A percentile compares a stretch with the other conserved stretches of the same genome.
Conservation (phyloP, 2,797 vertebrate species). For the Paratrypauchen microcephalus region DNA sequence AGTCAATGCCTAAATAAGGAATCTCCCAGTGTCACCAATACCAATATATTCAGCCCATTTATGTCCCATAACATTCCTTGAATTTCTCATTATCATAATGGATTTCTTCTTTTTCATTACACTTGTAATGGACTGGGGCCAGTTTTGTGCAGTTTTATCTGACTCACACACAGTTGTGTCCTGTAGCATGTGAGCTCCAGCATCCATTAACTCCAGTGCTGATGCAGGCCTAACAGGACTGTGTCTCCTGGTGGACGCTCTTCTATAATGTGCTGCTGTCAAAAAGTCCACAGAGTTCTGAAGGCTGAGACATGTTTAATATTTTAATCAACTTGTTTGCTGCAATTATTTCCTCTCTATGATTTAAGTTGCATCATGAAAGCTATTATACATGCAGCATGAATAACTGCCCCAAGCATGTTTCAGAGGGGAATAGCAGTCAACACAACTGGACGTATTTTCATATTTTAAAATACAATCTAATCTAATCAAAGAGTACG, state of each 20-base stretch:
- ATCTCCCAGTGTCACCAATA: not conserved
- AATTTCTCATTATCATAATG: constrained; percentile 2
- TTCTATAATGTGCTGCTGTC: constrained; percentile 9
- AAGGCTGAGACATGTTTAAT: constrained; percentile 11
- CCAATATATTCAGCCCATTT: not conserved
- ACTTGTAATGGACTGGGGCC: not conserved
- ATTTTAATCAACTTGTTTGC: constrained; percentile 17
- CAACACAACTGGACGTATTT: constrained; percentile 1
- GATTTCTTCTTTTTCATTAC: constrained; percentile 1
- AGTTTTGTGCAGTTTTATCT: constrained; percentile 8
- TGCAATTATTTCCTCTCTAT: constrained; percentile 10
- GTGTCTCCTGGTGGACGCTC: not conserved
- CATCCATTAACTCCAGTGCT: constrained; percentile 5
- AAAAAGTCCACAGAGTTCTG: constrained; percentile 1
- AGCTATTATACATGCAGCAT: constrained; percentile 10
- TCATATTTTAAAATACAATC: not conserved
- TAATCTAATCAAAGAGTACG: not conserved
- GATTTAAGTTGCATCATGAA: constrained; percentile 11
- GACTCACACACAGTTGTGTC: constrained; percentile 6
- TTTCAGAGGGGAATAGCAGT: constrained; percentile 1
- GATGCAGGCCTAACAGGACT: constrained; percentile 8
- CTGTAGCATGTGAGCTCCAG: constrained; percentile 1
- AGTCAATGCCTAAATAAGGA: not conserved
- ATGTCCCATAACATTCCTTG: not conserved
- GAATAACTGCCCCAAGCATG: constrained; percentile 4